Evolutionary conservation across 2,797 vertebrate species (phyloP).

Genomic region (Psittacula echo): DNA sequence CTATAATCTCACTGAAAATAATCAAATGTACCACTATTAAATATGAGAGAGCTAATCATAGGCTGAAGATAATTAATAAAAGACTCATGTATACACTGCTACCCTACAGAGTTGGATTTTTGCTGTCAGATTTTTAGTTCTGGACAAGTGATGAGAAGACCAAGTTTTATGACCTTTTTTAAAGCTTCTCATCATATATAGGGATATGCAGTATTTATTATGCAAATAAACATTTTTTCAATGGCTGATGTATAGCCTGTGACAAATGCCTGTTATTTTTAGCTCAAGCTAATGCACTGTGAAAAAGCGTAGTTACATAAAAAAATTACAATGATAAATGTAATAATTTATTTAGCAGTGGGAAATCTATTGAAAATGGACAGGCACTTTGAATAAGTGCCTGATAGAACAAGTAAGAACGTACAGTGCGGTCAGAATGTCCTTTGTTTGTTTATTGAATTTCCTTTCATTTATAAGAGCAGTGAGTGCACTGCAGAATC

Average conservation of each 20-base stretch:
- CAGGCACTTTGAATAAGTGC: not conserved
- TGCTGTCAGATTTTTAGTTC: not conserved
- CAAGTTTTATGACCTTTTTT: constrained; percentile 2
- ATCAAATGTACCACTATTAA: not conserved
- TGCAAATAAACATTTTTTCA: not conserved
- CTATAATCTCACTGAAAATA: not conserved
- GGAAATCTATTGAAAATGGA: constrained; percentile 15
- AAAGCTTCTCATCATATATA: not conserved
- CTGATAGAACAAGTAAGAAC: not conserved
- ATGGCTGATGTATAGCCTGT: not conserved
- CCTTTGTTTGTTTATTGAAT: not conserved
- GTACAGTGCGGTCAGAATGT: not conserved
- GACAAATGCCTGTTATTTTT: constrained; percentile 50
- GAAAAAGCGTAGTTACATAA: not conserved
- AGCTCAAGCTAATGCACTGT: constrained; percentile 7
- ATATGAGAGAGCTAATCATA: not conserved
- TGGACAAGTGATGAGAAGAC: not conserved
- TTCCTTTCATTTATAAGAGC: not conserved
- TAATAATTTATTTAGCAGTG: constrained; percentile 52
- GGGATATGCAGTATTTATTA: not conserved
- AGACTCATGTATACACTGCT: not conserved
- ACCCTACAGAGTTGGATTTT: not conserved
- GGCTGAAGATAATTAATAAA: not conserved
- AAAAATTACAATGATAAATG: not conserved
- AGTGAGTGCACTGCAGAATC: not conserved